These are phyloP conservation scores for Nyctalus aviator DNA, from an alignment of 2,797 vertebrate genomes.

Conservation along the genomic window DNA sequence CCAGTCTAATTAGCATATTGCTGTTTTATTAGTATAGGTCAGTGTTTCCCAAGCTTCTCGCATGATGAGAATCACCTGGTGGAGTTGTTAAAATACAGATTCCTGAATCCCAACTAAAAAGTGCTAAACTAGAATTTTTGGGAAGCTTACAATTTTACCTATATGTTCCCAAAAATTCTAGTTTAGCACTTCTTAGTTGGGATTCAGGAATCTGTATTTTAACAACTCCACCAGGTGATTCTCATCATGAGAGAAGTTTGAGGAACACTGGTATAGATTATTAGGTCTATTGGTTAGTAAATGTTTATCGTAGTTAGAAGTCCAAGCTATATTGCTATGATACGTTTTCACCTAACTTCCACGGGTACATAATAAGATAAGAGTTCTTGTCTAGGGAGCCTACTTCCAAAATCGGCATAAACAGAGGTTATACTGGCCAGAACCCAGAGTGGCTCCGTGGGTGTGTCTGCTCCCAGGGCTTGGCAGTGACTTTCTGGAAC, in stretches of 20 bases:
- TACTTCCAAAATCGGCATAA: conserved; percentile 10
- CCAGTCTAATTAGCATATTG: too few relatives aligned
- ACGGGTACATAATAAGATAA: not conserved
- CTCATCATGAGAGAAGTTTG: too few relatives aligned
- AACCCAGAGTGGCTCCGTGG: not conserved
- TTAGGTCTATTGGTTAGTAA: not conserved
- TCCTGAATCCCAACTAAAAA: too few relatives aligned
- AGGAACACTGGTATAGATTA: not conserved
- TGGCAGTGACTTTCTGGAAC: not conserved
- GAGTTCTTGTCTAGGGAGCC: not conserved
- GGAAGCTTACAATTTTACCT: too few relatives aligned
- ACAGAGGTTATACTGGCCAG: not conserved
- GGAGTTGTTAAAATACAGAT: too few relatives aligned
- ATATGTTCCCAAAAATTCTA: too few relatives aligned
- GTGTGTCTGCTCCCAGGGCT: fast-evolving
- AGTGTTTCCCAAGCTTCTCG: too few relatives aligned
- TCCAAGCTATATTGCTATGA: not conserved
- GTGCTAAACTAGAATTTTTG: too few relatives aligned
- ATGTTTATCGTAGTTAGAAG: not conserved
- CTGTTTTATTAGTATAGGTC: not conserved
- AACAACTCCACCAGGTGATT: too few relatives aligned
- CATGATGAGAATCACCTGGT: too few relatives aligned
- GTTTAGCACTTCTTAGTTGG: too few relatives aligned
- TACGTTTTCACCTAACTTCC: conserved; percentile 24
- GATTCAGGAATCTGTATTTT: too few relatives aligned